A percentile compares a stretch with the other conserved stretches of the same genome.
phyloP scores from a whole-genome alignment of 1,140 invertebrate genomes.

The Cydia splendana region DNA sequence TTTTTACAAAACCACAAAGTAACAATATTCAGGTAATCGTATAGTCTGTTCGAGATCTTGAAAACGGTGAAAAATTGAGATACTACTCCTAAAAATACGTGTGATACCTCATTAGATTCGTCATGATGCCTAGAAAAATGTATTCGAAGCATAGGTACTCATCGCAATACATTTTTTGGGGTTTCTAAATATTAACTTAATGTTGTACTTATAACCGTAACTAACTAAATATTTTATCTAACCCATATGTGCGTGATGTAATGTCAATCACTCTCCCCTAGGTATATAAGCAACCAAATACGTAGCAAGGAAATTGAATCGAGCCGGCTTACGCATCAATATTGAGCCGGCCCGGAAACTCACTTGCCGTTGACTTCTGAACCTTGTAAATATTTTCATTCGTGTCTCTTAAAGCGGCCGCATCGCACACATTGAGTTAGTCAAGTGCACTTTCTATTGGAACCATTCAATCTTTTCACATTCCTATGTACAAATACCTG shows the following conservation, averaged over 20 bases:
- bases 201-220: not conserved
- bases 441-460: not conserved
- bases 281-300: slow-evolving; percentile 28
- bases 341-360: slow-evolving; percentile 22
- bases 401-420: not conserved
- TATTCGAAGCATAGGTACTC: no score
- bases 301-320: slow-evolving; percentile 30
- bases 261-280: slow-evolving; percentile 27
- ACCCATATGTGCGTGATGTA: slow-evolving; percentile 4
- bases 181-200: not conserved
- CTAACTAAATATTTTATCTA: not conserved
- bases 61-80: no score
- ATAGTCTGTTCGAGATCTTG: no score
- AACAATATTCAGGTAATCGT: no score
- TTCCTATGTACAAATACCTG: not conserved
- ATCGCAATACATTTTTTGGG: no score
- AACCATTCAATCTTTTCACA: not conserved
- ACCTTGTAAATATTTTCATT: slow-evolving; percentile 27
- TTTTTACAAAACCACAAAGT: no score
- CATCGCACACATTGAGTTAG: not conserved
- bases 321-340: slow-evolving; percentile 32
- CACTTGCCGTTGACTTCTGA: slow-evolving; percentile 13
- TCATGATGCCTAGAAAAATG: no score
- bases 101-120: no score
- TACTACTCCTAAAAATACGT: no score